Evolutionary conservation across 2,797 vertebrate genomes (phyloP).

Genomic region (Myioborus melanocephalus): DNA sequence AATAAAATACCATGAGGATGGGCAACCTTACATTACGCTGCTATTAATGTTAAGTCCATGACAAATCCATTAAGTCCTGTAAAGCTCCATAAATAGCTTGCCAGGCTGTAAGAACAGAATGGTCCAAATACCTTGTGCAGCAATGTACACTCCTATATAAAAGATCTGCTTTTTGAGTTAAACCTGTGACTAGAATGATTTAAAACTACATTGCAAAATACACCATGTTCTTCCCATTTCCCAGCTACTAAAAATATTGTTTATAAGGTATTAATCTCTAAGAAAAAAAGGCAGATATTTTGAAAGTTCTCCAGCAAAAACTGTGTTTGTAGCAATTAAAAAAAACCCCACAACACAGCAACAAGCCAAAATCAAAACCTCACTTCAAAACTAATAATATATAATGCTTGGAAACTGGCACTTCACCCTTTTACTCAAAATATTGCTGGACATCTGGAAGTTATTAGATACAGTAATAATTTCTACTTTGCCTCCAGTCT

Average conservation of each 20-base stretch:
- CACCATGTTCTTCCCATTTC: background rate
- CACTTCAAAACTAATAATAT: background rate
- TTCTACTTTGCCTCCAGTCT: conserved; percentile 5
- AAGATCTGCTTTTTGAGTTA: background rate
- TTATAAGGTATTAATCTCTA: background rate
- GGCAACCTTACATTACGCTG: background rate
- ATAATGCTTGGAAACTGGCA: background rate
- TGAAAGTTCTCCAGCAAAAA: background rate
- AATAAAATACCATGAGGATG: background rate
- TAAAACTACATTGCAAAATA: background rate
- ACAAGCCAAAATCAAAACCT: background rate
- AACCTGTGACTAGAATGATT: background rate
- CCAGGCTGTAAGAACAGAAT: background rate
- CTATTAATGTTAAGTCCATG: background rate
- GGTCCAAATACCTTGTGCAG: background rate
- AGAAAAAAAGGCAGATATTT: background rate
- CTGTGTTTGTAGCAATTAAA: background rate
- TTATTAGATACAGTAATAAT: conserved; percentile 24
- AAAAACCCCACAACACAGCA: accelerated
- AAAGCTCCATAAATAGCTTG: background rate
- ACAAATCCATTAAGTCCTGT: background rate
- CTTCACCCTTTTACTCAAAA: conserved; percentile 19
- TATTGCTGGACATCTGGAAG: background rate
- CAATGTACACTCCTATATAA: background rate
- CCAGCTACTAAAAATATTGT: background rate